phyloP scores from a whole-genome alignment of 53 echinoderm and acorn worm species.

The Henricia sp. region DNA sequence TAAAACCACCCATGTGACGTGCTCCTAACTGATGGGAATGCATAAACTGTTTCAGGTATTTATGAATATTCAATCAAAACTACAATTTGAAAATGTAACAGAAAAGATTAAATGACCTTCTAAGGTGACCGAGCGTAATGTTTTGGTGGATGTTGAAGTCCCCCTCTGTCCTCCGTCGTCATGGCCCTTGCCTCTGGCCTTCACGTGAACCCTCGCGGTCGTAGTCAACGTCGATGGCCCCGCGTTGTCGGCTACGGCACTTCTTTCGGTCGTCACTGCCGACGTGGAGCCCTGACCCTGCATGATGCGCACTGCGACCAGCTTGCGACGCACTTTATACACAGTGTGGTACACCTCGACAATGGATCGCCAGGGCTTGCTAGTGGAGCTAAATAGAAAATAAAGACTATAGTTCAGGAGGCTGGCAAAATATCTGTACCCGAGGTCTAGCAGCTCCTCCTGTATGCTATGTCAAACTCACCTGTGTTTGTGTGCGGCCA shows the following conservation, averaged over 20 bases:
- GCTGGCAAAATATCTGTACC: too few relatives aligned
- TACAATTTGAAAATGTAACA: too few relatives aligned
- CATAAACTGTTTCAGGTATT: too few relatives aligned
- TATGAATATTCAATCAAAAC: too few relatives aligned
- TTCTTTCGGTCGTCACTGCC: not conserved
- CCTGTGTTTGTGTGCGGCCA: slow-evolving; percentile 61
- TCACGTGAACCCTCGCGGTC: not conserved
- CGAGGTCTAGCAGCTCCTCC: too few relatives aligned
- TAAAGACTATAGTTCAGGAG: too few relatives aligned
- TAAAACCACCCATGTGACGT: too few relatives aligned
- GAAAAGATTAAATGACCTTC: too few relatives aligned
- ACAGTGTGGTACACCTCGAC: slow-evolving; percentile 82
- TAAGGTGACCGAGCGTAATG: slow-evolving; percentile 1
- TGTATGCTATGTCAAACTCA: too few relatives aligned
- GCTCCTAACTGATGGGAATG: too few relatives aligned
- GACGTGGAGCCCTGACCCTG: slow-evolving; percentile 42
- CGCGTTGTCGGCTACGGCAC: not conserved
- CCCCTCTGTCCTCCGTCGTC: slow-evolving; percentile 33
- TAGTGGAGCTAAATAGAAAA: slow-evolving; percentile 25
- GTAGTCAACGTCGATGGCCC: slow-evolving; percentile 49
- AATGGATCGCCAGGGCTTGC: slow-evolving; percentile 47
- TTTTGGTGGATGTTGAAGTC: slow-evolving; percentile 5
- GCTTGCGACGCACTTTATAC: slow-evolving; percentile 77
- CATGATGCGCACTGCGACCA: slow-evolving; percentile 77
- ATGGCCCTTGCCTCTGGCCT: slow-evolving; percentile 13